Evolutionary conservation across 2,113 vertebrate genomes (phyloP).

Genomic region (Alethe castanea): DNA sequence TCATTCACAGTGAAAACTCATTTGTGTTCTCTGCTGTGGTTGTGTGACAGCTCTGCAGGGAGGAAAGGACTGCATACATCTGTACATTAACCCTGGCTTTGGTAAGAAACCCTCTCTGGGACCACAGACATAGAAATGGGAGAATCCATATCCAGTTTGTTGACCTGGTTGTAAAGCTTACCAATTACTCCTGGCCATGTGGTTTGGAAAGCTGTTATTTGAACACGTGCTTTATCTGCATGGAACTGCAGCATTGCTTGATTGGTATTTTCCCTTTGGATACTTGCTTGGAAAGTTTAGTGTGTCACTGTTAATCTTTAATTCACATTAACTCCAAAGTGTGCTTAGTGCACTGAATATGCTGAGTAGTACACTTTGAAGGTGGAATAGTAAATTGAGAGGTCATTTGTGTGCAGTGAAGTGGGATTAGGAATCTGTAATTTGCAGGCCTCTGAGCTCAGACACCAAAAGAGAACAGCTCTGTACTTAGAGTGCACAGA

Average conservation of each 20-base stretch:
- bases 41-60: neutral
- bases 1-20: neutral
- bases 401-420: neutral
- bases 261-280: neutral
- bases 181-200: neutral
- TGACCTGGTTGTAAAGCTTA: neutral
- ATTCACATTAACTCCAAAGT: neutral
- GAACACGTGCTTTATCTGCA: neutral
- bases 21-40: neutral
- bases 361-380: neutral
- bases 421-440: neutral
- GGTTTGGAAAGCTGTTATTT: neutral
- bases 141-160: neutral
- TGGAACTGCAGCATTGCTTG: neutral
- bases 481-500: neutral
- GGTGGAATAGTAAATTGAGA: neutral
- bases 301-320: neutral
- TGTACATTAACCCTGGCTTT: neutral
- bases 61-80: neutral
- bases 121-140: neutral
- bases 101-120: neutral
- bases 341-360: neutral
- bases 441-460: neutral
- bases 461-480: neutral
- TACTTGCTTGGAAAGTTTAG: neutral